Base-by-base conservation (phyloP, 2,888 invertebrate species). In the Drymonia ruficornis region DNA sequence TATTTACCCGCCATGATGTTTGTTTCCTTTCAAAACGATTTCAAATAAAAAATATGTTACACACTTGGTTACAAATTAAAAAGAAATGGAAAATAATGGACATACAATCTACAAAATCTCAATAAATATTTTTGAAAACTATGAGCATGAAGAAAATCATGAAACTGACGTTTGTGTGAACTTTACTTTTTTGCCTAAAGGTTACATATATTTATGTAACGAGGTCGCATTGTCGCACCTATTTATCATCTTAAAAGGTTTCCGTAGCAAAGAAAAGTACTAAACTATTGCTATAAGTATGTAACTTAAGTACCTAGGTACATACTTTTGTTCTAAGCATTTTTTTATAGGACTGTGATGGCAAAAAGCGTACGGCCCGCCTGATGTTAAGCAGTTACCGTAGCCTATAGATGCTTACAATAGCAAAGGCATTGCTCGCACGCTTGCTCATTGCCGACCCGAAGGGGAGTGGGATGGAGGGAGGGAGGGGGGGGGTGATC, bases 101-200 rank as follows among this genome's bases (percentile, higher is more conserved):
- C 62, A 60, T 23, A 28, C 56, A 58, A 65, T 61, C 63, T 76
- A 74, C 50, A 77, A 80, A 77, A 81, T 59, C 53, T 57, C 56
- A 59, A 68, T 78, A 78, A 75, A 78, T 76, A 84, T 78, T 63
- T 54, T 65, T 67, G 66, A 56, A 63, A 74, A 71, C 52, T 59
- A 61, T 63, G 47, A 50, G 36, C 51, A 56, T 47, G 50, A 45
- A 54, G 50, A 61, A 62, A 55, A 43, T 42, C 15, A 28, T n/a
- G 23, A 15, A 28, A 45, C 57, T 72, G 70, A 72, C 72, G 47
- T 60, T 49, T 55, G 28, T 49, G 23, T 40, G 9, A 48, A 34
- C 7, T 13, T 11, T 58, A 56, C 23, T 28, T 23, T 7, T 15
- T 42, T 42, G 2, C n/a, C 1, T 5, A 42, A 42, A n/a, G 18